These are phyloP conservation scores for Xenopus borealis DNA, from an alignment of 2,113 vertebrate species.

Conservation along the genomic window DNA sequence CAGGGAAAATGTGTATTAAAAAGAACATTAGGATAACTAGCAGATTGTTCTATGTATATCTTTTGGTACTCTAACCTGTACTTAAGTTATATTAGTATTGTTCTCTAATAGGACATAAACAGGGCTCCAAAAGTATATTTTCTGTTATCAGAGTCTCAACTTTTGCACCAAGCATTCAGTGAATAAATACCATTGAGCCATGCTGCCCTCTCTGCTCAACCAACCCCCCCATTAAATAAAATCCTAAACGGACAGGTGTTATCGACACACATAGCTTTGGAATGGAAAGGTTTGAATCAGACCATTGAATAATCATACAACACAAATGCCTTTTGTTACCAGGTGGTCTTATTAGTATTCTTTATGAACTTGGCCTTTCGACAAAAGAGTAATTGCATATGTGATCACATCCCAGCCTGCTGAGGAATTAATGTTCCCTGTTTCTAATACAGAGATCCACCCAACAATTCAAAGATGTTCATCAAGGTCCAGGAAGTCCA, in stretches of 20 bases:
- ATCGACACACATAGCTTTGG: neutral
- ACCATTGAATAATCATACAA: conserved; percentile 19
- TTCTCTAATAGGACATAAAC: no score
- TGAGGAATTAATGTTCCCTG: conserved; percentile 14
- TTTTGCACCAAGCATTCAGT: neutral
- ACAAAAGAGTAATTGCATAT: conserved; percentile 34
- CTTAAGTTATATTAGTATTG: no score
- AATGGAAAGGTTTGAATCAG: conserved; percentile 1
- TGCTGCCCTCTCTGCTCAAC: no score
- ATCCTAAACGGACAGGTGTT: neutral
- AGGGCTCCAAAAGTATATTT: no score
- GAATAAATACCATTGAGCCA: neutral
- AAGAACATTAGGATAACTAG: no score
- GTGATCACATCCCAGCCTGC: conserved; percentile 10
- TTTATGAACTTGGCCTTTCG: conserved; percentile 28
- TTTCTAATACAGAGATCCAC: conserved; percentile 15
- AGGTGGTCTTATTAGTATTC: conserved; percentile 33
- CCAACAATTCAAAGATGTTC: conserved; percentile 24
- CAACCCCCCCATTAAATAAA: neutral
- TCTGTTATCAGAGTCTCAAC: no score
- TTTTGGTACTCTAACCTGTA: no score
- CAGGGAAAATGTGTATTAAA: no score
- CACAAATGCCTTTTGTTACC: conserved; percentile 31
- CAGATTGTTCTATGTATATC: no score
- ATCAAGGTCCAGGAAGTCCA: no score